A percentile compares a stretch with the other conserved stretches of the same genome.
phyloP scores from a whole-genome alignment of 1,140 invertebrate species.

The Pseudomyrmex sp. region DNA sequence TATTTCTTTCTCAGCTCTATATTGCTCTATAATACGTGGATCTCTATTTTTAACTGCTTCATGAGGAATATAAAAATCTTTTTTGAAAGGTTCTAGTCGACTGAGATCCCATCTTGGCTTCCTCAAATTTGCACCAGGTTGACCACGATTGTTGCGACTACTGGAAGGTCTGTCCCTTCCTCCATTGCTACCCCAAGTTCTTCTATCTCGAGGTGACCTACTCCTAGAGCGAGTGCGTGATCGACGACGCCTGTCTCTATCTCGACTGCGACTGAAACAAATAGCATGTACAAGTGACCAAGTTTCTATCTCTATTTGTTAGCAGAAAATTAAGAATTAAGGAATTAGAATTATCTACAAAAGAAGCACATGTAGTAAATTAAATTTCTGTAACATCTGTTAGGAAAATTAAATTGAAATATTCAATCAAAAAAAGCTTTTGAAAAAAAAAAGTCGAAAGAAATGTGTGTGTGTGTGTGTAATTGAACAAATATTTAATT shows the following conservation, averaged over 20 bases:
- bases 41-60: conserved; percentile 89
- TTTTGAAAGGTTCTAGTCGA: conserved; percentile 94
- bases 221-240: conserved; percentile 81
- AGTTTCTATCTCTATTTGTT: neutral
- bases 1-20: conserved; percentile 91
- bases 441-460: too few species aligned
- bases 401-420: neutral
- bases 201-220: conserved; percentile 81
- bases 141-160: conserved; percentile 86
- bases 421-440: too few species aligned
- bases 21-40: conserved; percentile 90
- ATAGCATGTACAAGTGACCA: conserved; percentile 26
- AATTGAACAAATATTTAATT: neutral
- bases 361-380: too few species aligned
- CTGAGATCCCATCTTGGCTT: conserved; percentile 93
- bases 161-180: conserved; percentile 85
- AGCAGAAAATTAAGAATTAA: too few species aligned
- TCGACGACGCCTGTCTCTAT: conserved; percentile 81
- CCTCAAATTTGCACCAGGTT: conserved; percentile 90
- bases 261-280: conserved; percentile 79
- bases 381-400: neutral
- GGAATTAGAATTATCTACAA: too few species aligned
- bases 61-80: conserved; percentile 96
- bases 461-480: neutral
- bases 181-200: conserved; percentile 81